Evolutionary conservation across 2,113 vertebrate genomes (phyloP).

Genomic region (Colaptes auratus): DNA sequence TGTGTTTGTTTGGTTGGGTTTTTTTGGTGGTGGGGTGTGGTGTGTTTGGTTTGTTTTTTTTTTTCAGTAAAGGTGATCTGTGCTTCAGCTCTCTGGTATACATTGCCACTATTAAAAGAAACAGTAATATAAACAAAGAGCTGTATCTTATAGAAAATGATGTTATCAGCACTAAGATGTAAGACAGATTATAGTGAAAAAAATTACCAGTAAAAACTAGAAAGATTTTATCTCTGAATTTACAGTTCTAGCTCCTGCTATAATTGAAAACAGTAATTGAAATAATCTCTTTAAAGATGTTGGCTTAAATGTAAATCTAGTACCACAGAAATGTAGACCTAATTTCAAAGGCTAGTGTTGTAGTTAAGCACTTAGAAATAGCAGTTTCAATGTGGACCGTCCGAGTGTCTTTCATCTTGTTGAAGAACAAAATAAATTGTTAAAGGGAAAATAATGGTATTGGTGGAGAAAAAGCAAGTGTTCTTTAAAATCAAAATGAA

Average conservation of each 20-base stretch:
- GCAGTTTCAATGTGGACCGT: neutral
- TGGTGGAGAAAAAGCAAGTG: neutral
- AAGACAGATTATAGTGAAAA: neutral
- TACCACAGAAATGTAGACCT: neutral
- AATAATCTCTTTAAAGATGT: neutral
- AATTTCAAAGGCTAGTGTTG: neutral
- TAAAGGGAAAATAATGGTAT: neutral
- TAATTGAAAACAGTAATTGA: neutral
- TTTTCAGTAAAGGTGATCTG: neutral
- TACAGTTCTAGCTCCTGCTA: neutral
- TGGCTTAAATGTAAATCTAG: neutral
- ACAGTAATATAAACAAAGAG: neutral
- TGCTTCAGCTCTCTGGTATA: neutral
- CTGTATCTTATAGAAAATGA: neutral
- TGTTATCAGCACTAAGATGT: neutral
- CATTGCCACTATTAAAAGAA: neutral
- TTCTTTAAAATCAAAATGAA: neutral
- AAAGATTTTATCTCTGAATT: neutral
- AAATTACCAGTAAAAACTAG: neutral
- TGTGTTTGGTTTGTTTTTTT: neutral
- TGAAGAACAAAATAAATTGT: neutral
- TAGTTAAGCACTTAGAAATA: neutral
- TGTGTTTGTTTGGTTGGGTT: neutral
- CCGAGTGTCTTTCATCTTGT: neutral
- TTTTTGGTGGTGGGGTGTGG: too few species aligned